These are phyloP conservation scores for Oreotragus oreotragus DNA, from an alignment of 2,113 vertebrate species.

Conservation along the genomic window DNA sequence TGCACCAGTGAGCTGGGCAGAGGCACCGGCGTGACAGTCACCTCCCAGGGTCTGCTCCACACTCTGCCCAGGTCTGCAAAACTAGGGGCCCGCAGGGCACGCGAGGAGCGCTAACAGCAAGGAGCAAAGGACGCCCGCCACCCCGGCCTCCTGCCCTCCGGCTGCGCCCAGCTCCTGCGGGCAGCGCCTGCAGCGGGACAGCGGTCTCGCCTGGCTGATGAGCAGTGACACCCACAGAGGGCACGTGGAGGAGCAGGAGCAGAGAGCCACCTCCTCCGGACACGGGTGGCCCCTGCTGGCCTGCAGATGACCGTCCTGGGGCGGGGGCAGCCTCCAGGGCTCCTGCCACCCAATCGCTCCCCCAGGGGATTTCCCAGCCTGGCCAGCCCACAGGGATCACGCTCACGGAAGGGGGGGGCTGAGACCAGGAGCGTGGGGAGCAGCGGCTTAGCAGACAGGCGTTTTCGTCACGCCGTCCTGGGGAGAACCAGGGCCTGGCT, in stretches of 20 bases:
- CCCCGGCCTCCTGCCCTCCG: neutral
- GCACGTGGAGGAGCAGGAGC: accelerated
- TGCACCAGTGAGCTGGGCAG: slow-evolving; percentile 51
- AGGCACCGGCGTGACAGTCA: neutral
- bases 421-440: too few species aligned
- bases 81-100: neutral
- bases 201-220: neutral
- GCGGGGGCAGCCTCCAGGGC: accelerated
- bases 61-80: neutral
- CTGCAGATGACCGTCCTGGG: neutral
- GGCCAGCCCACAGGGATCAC: neutral
- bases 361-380: neutral
- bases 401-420: accelerated
- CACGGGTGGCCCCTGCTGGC: accelerated
- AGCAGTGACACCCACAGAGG: neutral
- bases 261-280: neutral
- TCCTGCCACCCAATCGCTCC: too few species aligned
- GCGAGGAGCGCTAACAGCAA: neutral
- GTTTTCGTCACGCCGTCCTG: neutral
- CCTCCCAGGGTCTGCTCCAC: neutral
- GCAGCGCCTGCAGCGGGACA: neutral
- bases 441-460: neutral
- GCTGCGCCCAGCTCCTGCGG: neutral
- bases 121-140: neutral
- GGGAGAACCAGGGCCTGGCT: neutral